Conservation (phyloP, 2,888 invertebrate species). For the Pemphredon lugubris region DNA sequence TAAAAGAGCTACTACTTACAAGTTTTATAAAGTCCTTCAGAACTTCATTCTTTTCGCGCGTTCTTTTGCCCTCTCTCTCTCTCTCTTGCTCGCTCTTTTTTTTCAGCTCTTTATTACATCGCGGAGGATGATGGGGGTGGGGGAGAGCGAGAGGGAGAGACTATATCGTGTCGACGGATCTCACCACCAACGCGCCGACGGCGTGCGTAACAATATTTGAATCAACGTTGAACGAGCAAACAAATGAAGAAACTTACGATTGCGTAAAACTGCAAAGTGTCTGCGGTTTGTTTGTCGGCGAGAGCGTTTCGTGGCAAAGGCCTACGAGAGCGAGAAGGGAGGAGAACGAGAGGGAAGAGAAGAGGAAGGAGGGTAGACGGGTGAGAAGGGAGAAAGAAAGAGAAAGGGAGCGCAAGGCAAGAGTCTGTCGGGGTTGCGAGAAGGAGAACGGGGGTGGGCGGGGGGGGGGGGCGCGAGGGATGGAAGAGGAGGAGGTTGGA, state of each 20-base stretch:
- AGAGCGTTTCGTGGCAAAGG: slow-evolving; percentile 66
- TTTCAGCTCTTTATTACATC: slow-evolving; percentile 26
- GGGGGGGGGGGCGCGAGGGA: slow-evolving; percentile 22
- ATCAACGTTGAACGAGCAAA: slow-evolving; percentile 60
- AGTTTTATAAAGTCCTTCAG: slow-evolving; percentile 40
- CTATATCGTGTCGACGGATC: slow-evolving; percentile 6
- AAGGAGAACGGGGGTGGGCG: slow-evolving; percentile 45
- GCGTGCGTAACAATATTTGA: slow-evolving; percentile 61
- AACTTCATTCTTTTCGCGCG: slow-evolving; percentile 11
- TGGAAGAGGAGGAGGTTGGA: slow-evolving; percentile 34
- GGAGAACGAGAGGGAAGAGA: slow-evolving; percentile 50
- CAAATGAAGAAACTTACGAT: slow-evolving; percentile 70
- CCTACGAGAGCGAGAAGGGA: slow-evolving; percentile 54
- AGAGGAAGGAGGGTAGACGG: slow-evolving; percentile 49
- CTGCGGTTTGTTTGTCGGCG: slow-evolving; percentile 71
- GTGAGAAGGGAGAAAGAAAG: slow-evolving; percentile 33
- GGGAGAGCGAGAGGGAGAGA: too few relatives aligned
- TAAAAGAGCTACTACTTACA: background rate
- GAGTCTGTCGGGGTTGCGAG: slow-evolving; percentile 51
- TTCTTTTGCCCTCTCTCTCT: background rate
- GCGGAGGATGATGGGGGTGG: slow-evolving; percentile 24
- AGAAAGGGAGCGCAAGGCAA: slow-evolving; percentile 31
- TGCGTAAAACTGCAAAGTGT: slow-evolving; percentile 71
- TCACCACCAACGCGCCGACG: background rate
- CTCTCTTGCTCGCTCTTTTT: too few relatives aligned